These are phyloP conservation scores for Drosophila neotestacea DNA, from an alignment of 2,888 invertebrate genomes.

Conservation along the genomic window DNA sequence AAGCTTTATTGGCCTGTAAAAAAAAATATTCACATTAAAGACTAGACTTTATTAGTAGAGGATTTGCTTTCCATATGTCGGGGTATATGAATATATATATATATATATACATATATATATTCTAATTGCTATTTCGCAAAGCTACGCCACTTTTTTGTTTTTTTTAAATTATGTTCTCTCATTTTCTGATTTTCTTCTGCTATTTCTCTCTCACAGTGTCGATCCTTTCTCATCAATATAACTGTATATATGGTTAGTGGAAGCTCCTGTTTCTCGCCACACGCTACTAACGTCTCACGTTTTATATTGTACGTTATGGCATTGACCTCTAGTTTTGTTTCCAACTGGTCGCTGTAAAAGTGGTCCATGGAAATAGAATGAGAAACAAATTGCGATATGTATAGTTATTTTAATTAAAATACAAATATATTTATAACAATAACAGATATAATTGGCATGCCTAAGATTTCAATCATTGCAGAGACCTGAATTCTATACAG, in stretches of 20 bases:
- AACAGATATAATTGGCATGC: not conserved
- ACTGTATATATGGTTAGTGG: constrained; percentile 77
- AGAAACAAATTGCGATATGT: not conserved
- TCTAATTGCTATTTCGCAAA: constrained; percentile 47
- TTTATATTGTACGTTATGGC: constrained; percentile 39
- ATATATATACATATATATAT: constrained; percentile 24
- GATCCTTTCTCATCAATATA: constrained; percentile 23
- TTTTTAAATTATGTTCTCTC: constrained; percentile 6
- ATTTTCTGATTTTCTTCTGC: not conserved
- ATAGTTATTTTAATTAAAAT: not conserved
- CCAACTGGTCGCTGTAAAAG: constrained; percentile 92
- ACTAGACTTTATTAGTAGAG: constrained; percentile 52
- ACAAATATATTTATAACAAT: not conserved
- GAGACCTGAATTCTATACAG: too few relatives aligned
- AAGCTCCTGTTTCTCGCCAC: constrained; percentile 84
- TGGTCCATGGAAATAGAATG: not conserved
- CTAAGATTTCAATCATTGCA: not conserved
- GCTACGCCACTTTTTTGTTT: constrained; percentile 9
- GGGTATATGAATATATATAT: constrained; percentile 5
- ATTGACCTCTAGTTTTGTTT: constrained; percentile 89
- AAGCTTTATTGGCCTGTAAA: constrained; percentile 37
- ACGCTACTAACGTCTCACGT: constrained; percentile 49
- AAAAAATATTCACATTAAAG: constrained; percentile 62
- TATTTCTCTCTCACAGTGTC: constrained; percentile 12
- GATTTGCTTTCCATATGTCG: constrained; percentile 31